Evolutionary conservation across 2,888 invertebrate species (phyloP).

Genomic region (Dugesia japonica): DNA sequence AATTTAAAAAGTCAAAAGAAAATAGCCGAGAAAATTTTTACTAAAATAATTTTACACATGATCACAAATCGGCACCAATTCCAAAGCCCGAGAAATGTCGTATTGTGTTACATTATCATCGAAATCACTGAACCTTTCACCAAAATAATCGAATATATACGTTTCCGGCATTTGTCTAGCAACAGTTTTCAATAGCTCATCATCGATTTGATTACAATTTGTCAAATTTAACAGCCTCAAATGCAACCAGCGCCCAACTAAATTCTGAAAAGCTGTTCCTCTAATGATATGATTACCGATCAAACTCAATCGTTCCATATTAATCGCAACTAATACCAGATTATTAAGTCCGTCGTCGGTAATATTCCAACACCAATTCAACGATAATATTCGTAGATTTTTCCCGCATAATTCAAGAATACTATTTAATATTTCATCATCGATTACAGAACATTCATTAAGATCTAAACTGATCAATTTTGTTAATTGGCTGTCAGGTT

Average conservation of each 20-base stretch:
- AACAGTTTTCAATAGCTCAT: neutral
- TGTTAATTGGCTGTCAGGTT: neutral
- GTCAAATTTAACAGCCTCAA: constrained; percentile 1
- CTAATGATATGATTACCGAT: neutral
- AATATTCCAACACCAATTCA: neutral
- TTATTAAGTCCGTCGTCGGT: neutral
- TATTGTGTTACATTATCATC: neutral
- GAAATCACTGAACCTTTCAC: neutral
- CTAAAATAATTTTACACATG: no score
- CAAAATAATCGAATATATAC: neutral
- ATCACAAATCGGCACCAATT: neutral
- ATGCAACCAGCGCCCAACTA: neutral
- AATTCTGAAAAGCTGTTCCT: neutral
- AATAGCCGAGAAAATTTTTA: no score
- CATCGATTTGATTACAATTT: neutral
- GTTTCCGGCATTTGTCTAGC: neutral
- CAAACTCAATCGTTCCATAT: neutral
- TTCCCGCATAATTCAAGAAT: neutral
- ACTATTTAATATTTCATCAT: neutral
- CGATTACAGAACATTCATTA: neutral
- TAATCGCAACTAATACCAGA: neutral
- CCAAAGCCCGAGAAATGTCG: neutral
- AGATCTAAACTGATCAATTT: neutral
- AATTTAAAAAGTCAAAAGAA: no score
- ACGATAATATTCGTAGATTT: neutral